Base-by-base conservation (phyloP, 2,888 invertebrate species). In the Zygaena filipendulae region DNA sequence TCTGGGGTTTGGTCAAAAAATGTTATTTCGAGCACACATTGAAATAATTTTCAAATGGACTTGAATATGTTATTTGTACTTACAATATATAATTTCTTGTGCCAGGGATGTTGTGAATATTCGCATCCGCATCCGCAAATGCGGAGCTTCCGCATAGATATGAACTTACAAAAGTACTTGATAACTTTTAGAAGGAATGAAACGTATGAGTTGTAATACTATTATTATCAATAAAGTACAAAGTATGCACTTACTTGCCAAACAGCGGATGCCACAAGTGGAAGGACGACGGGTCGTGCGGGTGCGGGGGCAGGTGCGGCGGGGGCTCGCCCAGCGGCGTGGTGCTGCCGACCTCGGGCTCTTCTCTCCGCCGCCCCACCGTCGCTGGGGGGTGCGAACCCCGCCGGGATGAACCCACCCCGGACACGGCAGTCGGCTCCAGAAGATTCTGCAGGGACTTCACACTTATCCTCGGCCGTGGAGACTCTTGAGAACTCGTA, bases 261-360 rank as follows among this genome's bases (percentile, higher is more conserved):
- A 92, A 92, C 25, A 92, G 81, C 29, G 92, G 92, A 75, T 92
- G 91, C 92, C 92, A 92, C 27, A 92, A 74, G 40, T 88, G 87
- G 48, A 87, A 83, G 46, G 87, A 84, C 25, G 85, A 79, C 37
- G 81, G 82, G 43, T 72, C 72, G 49, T 69, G 69, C 9, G 69
- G 64, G 25, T 75, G 66, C 45, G 69, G 67, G 49, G 62, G 59
- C 50, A 60, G 32, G 20, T 44, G 48, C 44, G 42, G 43, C 47
- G 56, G 47, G 49, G 62, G 61, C 45, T 85, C 86, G 3, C 83
- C 75, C 33, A 81, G 81, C 41, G 82, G 82, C 26, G 85, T 85
- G 21, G 86, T 86, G 58, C 85, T 86, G 42, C 86, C 86, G 21
- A 86, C 84, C 56, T 86, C 86, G 2, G 84, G 75, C 46, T 82